Percentiles rank a stretch among this genome's conserved stretches.
These are phyloP conservation scores for Gobiocypris rarus DNA, from an alignment of 2,113 vertebrate species.

Conservation along the genomic window DNA sequence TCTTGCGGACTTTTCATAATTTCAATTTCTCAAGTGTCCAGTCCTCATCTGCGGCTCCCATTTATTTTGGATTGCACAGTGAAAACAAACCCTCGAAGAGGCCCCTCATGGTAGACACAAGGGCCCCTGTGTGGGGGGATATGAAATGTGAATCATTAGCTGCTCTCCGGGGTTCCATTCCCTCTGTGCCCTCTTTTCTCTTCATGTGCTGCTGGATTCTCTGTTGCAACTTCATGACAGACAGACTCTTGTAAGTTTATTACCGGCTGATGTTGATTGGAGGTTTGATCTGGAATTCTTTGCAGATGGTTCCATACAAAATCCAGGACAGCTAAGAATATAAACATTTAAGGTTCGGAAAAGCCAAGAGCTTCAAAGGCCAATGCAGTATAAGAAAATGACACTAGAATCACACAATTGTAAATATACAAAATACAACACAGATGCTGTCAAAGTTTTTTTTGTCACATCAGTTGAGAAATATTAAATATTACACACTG, in stretches of 20 bases:
- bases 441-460: constrained; percentile 12
- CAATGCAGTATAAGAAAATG: neutral
- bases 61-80: constrained; percentile 16
- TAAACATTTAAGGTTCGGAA: constrained; percentile 9
- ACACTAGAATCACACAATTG: constrained; percentile 14
- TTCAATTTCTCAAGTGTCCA: constrained; percentile 31
- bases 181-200: constrained; percentile 61
- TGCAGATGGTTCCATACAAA: constrained; percentile 27
- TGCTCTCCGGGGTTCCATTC: constrained; percentile 64
- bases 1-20: constrained; percentile 2
- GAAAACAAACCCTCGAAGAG: constrained; percentile 44
- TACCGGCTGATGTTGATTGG: constrained; percentile 55
- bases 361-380: constrained; percentile 11
- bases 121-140: constrained; percentile 63
- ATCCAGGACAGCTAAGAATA: constrained; percentile 11
- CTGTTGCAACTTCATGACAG: constrained; percentile 49
- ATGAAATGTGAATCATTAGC: constrained; percentile 72
- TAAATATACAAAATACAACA: constrained; percentile 11
- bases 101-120: constrained; percentile 64
- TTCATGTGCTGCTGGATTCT: constrained; percentile 46
- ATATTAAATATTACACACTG: neutral
- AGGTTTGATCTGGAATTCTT: constrained; percentile 22
- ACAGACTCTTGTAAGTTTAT: constrained; percentile 64
- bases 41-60: constrained; percentile 36
- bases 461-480: neutral